Conservation (phyloP, 2,113 vertebrate genomes). For the Hassar affinis region DNA sequence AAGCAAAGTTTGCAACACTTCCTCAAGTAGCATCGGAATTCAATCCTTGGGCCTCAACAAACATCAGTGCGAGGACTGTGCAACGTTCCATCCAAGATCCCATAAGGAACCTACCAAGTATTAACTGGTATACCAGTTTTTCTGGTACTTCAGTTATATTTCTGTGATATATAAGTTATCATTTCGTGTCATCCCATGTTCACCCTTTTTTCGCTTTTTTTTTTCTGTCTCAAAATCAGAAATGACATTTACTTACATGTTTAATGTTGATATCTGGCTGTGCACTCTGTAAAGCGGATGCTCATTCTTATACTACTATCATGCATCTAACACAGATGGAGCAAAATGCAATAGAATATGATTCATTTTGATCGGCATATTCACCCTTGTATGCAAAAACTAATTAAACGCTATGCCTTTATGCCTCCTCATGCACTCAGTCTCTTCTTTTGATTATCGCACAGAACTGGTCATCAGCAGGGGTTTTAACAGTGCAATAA, state of each 20-base stretch:
- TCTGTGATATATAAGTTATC: not conserved
- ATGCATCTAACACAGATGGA: not conserved
- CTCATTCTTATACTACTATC: not conserved
- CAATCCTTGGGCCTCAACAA: no score
- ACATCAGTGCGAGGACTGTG: no score
- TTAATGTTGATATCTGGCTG: not conserved
- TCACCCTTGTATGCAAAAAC: not conserved
- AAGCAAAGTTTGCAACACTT: no score
- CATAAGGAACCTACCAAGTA: no score
- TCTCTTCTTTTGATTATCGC: not conserved
- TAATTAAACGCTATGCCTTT: not conserved
- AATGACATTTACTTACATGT: slow-evolving; percentile 1
- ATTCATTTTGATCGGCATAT: not conserved
- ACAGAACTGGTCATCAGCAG: no score
- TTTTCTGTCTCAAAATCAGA: not conserved
- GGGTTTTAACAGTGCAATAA: not conserved
- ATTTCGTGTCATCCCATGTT: not conserved
- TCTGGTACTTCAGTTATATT: no score
- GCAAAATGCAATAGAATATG: not conserved
- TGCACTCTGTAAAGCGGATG: not conserved
- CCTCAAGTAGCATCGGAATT: no score
- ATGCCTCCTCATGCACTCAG: not conserved
- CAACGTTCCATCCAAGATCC: no score
- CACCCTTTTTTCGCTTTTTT: not conserved
- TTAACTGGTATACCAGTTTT: no score